A percentile compares a stretch with the other conserved stretches of the same genome.
Evolutionary conservation across 2,113 vertebrate species (phyloP).

Genomic region (Hiodon alosoides): DNA sequence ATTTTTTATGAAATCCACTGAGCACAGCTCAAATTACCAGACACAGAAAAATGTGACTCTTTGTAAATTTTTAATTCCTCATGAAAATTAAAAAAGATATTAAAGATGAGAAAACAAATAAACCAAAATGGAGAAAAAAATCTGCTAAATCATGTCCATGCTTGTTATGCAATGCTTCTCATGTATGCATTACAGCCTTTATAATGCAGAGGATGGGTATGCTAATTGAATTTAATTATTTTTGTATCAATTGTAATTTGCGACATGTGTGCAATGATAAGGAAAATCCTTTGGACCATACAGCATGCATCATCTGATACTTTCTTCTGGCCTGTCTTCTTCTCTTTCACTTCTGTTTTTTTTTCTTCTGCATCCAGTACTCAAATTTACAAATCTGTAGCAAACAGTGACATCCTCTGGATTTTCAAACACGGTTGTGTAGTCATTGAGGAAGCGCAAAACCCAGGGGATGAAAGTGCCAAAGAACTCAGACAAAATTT

Average conservation of each 20-base stretch:
- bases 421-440: not conserved
- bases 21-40: no score
- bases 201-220: conserved; percentile 3
- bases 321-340: not conserved
- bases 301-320: not conserved
- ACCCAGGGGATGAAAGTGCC: not conserved
- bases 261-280: conserved; percentile 1
- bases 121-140: not conserved
- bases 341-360: not conserved
- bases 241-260: conserved; percentile 17
- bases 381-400: not conserved
- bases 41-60: no score
- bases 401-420: not conserved
- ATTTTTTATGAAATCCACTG: no score
- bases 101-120: no score
- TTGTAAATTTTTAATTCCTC: no score
- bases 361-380: not conserved
- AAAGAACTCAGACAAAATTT: not conserved
- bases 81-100: no score
- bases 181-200: not conserved
- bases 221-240: conserved; percentile 16
- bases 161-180: no score
- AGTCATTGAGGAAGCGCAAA: not conserved
- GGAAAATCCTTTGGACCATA: not conserved
- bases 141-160: no score